Base-by-base conservation (phyloP, 2,797 vertebrate genomes). In the Fringilla coelebs region DNA sequence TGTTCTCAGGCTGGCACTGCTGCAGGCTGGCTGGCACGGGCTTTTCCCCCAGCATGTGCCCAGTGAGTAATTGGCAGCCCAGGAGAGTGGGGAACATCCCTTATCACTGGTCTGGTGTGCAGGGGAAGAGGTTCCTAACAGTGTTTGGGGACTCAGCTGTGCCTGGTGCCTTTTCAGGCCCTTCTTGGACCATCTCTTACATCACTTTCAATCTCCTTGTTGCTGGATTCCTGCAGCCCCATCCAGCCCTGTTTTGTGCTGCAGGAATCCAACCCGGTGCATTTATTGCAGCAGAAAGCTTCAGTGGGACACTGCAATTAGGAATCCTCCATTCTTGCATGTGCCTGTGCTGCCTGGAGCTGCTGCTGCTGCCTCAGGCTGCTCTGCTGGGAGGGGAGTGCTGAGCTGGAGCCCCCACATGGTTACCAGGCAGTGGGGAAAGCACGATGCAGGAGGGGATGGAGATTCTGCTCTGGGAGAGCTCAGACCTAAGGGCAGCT, bases 371-470 rank as follows among this genome's bases (percentile, higher is more conserved):
- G 34, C 85, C 67, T 46, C 13, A 6, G 54, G 62, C 81, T 70
- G 51, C 49, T 74, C 20, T 48, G 49, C 75, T n/a, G 80, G 49
- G 61, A 82, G 51, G 60, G 48, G 73, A 70, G 40, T 29, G 17
- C 60, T 73, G 0, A 48, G 60, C 61, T 49, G 89, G 67, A 77
- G 13, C 26, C 66, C 48, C 11, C 34, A 13, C 24, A 4, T 0
- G 1, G 89, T 91, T 96, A 91, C 78, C 68, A 77, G 72, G 93
- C 87, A 80, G 57, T 31, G 21, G 57, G 75, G 34, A 92, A 94
- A 89, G 75, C 78, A 68, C 0, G 1, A 28, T 19, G 31, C 20
- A 2, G 82, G 61, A 92, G 73, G 54, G 70, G 77, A 86, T 45
- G 74, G 70, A 86, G 62, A 86, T 58, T 67, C 48, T 91, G 31